phyloP scores from a whole-genome alignment of 2,797 vertebrate species.

The Buphagus erythrorhynchus region DNA sequence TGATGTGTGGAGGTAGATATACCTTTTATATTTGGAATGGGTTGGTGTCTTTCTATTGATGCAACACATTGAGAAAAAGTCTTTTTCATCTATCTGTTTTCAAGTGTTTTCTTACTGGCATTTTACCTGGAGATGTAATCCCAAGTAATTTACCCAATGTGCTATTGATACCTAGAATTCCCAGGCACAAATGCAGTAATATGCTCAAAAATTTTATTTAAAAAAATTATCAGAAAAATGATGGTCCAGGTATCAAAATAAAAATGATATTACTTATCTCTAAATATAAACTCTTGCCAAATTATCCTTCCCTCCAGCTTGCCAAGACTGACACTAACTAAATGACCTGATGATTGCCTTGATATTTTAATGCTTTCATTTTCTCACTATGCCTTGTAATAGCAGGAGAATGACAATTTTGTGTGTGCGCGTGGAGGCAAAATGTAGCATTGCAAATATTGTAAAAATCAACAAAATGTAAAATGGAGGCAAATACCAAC shows the following conservation, averaged over 20 bases:
- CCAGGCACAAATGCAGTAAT: neutral
- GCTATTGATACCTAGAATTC: neutral
- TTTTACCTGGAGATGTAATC: neutral
- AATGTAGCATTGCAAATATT: constrained; percentile 31
- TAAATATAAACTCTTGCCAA: neutral
- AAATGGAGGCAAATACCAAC: neutral
- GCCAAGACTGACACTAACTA: constrained; percentile 25
- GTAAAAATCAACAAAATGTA: neutral
- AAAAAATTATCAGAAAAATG: neutral
- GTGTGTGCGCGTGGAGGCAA: neutral
- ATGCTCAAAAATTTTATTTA: neutral
- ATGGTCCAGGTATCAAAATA: neutral
- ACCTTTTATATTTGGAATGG: neutral
- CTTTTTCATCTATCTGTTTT: neutral
- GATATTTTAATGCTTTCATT: constrained; percentile 33
- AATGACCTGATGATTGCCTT: constrained; percentile 22
- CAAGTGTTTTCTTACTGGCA: neutral
- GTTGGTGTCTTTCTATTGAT: neutral
- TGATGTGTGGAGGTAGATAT: neutral
- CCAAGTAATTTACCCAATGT: neutral
- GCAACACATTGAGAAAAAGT: neutral
- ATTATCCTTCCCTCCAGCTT: constrained; percentile 20
- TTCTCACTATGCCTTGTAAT: constrained; percentile 1
- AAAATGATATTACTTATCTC: neutral
- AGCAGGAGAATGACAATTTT: neutral